Base-by-base conservation (phyloP, 1,140 invertebrate genomes). In the Drosophila simulans region DNA sequence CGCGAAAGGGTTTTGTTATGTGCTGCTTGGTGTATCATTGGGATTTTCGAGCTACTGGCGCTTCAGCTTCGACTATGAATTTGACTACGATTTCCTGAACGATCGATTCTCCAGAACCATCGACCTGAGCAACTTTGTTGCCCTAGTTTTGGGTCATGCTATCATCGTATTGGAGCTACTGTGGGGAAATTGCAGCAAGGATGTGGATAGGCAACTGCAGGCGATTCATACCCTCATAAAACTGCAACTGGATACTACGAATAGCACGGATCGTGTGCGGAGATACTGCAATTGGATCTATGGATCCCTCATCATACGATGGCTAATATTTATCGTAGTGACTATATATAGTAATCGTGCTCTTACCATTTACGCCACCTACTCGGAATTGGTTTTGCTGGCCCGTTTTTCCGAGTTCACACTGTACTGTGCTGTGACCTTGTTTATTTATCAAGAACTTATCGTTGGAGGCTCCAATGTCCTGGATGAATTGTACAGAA, bases 301-400 rank as follows among this genome's bases (percentile, higher is more conserved):
- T 5, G 51, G 3, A 0, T 59, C 72, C 0, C 4, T 80, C 0
- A 0, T 62, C 3, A n/a, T 64, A 0, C 52, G 56, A 3, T 39
- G 22, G 4, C 5, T 65, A 2, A 0, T 49, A 1, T 25, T 83
- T 4, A 2, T 35, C 1, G 7, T 12, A 0, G 4, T 77, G 15
- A 48, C 52, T 0, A n/a, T 54, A 0, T 62, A 60, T 8, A 22
- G 12, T 1, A 42, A 54, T 8, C 3, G 65, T 8, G 13, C 48
- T 3, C 1, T 80, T 2, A 42, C 75, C 0, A n/a, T 51, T 17
- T 77, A 56, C 15, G 35, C 37, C 3, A 20, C 60, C 12, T 88
- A 73, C 40, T 89, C 84, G 15, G 76, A 88, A 22, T 0, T 80
- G 0, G 51, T 88, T 7, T 15, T 83, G 5, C 11, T 88, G 11